Base-by-base conservation (phyloP, 2,888 invertebrate genomes). In the Euproctis similis region DNA sequence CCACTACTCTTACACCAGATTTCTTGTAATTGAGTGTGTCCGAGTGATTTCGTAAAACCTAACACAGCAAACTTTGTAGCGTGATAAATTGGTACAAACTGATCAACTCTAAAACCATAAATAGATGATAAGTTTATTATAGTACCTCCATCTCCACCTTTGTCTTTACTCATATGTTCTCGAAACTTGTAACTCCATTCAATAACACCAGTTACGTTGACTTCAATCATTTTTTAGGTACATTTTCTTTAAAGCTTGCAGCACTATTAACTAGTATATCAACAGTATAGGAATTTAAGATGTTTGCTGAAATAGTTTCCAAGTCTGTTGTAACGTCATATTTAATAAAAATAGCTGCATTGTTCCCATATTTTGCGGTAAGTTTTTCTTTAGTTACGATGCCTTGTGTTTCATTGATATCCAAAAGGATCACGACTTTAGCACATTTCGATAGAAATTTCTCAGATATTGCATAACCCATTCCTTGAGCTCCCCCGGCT, bases 101-200 rank as follows among this genome's bases (percentile, higher is more conserved):
- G 41, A 11, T 31, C 23, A 1, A n/a, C 8, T 16, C 3, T 12
- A 12, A 18, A 69, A 0, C 88, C 88, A 32, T 85, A 77, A 8
- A 87, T 77, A 1, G 89, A 89, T 1, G 88, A 74, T 18, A 88
- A 65, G 53, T 90, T 90, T 9, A 89, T 72, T 24, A 90, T 81
- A 2, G 84, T 77, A 2, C 90, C 90, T 2, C 90, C 89, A 20
- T 61, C 53, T 0, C 86, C 87, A 1, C 82, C 76, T 12, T 72
- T 75, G 39, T 85, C 74, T 26, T 61, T 77, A n/a, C 86, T 72
- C 84, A 88, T 82, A 52, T 84, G 71, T 28, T 87, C 69, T 44
- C 87, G 68, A 13, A 82, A 88, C 12, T 86, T 66, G 11, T 82
- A 54, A 0, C 76, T 73, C 34, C 85, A 68, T 22, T 58, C 54